Percentiles rank a stretch among this genome's conserved stretches.
phyloP scores from a whole-genome alignment of 2,113 vertebrate species.

The Micronisus gabar region DNA sequence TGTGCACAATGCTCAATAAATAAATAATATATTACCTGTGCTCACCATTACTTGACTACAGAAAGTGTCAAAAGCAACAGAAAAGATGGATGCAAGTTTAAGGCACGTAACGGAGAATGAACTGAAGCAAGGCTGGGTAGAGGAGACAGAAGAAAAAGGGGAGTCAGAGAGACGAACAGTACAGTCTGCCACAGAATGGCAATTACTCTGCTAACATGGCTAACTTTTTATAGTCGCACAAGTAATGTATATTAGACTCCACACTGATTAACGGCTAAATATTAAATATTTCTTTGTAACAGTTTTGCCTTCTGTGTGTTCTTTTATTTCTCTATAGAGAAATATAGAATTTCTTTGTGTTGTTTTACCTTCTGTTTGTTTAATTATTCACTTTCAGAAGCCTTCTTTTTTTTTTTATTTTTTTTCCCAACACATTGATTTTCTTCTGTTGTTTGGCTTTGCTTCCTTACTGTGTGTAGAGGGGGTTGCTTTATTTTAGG shows the following conservation, averaged over 20 bases:
- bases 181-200: neutral
- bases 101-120: constrained; percentile 24
- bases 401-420: neutral
- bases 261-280: neutral
- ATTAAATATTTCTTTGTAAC: neutral
- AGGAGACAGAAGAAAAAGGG: neutral
- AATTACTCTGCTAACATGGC: neutral
- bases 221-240: neutral
- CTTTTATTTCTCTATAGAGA: neutral
- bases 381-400: neutral
- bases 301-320: neutral
- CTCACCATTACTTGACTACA: constrained; percentile 57
- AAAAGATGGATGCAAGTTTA: constrained; percentile 52
- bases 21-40: constrained; percentile 70
- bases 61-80: constrained; percentile 62
- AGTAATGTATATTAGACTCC: neutral
- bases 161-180: neutral
- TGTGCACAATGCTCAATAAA: constrained; percentile 57
- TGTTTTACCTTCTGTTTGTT: neutral
- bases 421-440: neutral
- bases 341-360: neutral
- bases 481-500: neutral
- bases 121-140: neutral
- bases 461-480: neutral
- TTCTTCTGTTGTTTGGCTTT: neutral